Conservation (phyloP, 1,140 invertebrate genomes). For the Drosophila grimshawi region DNA sequence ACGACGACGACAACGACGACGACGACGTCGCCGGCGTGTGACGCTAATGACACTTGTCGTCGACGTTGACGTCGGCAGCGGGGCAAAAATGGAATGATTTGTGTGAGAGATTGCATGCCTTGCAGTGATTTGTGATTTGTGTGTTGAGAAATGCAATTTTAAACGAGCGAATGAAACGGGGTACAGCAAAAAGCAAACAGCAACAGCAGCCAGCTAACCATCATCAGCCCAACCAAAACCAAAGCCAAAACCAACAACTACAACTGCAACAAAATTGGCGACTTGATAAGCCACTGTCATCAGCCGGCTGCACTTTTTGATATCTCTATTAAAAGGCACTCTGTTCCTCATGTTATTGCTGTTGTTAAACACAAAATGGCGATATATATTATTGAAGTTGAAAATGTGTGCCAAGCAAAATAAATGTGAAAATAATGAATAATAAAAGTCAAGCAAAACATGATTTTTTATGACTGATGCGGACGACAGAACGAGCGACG, state of each 20-base stretch:
- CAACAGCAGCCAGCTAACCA: slow-evolving; percentile 33
- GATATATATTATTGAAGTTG: slow-evolving; percentile 46
- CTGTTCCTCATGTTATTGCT: slow-evolving; percentile 1
- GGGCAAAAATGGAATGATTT: slow-evolving; percentile 77
- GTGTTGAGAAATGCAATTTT: slow-evolving; percentile 82
- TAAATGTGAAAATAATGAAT: slow-evolving; percentile 82
- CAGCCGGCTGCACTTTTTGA: slow-evolving; percentile 67
- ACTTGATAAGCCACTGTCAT: slow-evolving; percentile 79
- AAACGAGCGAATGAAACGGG: slow-evolving; percentile 49
- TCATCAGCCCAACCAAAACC: not conserved
- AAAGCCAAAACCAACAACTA: not conserved
- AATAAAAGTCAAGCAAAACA: slow-evolving; percentile 79
- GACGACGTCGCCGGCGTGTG: not conserved
- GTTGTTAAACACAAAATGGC: slow-evolving; percentile 21
- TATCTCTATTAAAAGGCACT: slow-evolving; percentile 73
- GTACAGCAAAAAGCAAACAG: slow-evolving; percentile 18
- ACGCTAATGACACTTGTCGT: not conserved
- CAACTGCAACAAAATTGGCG: slow-evolving; percentile 6
- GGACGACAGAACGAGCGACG: slow-evolving; percentile 40
- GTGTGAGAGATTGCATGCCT: slow-evolving; percentile 81
- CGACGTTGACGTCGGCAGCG: slow-evolving; percentile 9
- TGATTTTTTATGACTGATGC: slow-evolving; percentile 69
- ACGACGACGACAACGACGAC: slow-evolving; percentile 33
- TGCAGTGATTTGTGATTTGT: slow-evolving; percentile 81
- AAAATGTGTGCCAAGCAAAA: slow-evolving; percentile 53